Evolutionary conservation across 2,888 invertebrate genomes (phyloP).

Genomic region (Drosophila flavopinicola): DNA sequence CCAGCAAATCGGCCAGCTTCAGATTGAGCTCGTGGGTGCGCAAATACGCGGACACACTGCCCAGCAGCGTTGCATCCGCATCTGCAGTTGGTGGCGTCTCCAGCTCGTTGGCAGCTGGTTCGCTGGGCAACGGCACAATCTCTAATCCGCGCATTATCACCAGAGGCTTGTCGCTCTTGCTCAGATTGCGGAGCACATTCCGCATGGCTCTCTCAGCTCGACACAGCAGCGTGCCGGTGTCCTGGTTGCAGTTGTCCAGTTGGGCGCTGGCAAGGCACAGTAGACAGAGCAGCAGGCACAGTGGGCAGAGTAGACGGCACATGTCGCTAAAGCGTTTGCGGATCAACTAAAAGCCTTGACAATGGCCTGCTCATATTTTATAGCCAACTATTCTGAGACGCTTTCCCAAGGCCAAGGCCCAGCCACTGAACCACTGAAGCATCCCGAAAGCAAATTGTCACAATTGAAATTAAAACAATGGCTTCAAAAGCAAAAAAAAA

Average conservation of each 20-base stretch:
- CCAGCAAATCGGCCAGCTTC: conserved; percentile 88
- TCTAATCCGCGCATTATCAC: conserved; percentile 82
- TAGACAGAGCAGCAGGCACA: conserved; percentile 48
- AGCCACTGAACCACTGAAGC: conserved; percentile 60
- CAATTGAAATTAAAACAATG: conserved; percentile 73
- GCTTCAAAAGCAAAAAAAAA: conserved; percentile 13
- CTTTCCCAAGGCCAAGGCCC: conserved; percentile 69
- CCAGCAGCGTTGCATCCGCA: conserved; percentile 82
- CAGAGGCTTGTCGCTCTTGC: conserved; percentile 78
- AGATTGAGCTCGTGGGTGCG: conserved; percentile 90
- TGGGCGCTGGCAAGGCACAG: conserved; percentile 45
- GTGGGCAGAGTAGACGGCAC: conserved; percentile 36
- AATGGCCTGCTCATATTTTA: conserved; percentile 67
- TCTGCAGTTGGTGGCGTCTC: conserved; percentile 18
- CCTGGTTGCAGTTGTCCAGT: conserved; percentile 50
- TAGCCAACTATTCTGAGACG: conserved; percentile 49
- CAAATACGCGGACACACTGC: conserved; percentile 87
- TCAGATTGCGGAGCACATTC: conserved; percentile 86
- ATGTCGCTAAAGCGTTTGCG: conserved; percentile 55
- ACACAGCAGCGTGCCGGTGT: conserved; percentile 83
- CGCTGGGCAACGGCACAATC: conserved; percentile 73
- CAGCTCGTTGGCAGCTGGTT: conserved; percentile 59
- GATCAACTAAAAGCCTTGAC: conserved; percentile 70
- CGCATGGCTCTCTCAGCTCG: conserved; percentile 85
- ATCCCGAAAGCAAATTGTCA: conserved; percentile 64